These are phyloP conservation scores for Dascillus cervinus DNA, from an alignment of 2,888 invertebrate genomes.

Conservation along the genomic window DNA sequence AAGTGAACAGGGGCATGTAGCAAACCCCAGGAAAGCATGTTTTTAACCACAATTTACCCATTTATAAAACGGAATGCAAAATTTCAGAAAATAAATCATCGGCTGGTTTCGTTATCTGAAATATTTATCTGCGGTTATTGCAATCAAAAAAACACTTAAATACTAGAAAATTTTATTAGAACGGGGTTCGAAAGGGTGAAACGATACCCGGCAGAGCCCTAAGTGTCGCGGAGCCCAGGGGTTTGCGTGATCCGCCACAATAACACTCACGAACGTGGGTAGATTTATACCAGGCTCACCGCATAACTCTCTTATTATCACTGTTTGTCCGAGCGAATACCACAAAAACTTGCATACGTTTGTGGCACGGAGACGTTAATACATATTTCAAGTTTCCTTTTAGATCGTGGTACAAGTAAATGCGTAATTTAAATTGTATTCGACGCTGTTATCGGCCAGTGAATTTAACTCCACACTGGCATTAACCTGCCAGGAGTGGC, in stretches of 20 bases:
- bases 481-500: too few relatives aligned
- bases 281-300: conserved; percentile 35
- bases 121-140: too few relatives aligned
- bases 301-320: conserved; percentile 41
- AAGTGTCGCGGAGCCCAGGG: conserved; percentile 15
- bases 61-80: too few relatives aligned
- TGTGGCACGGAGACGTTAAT: conserved; percentile 18
- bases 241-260: conserved; percentile 34
- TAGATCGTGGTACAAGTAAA: conserved; percentile 1
- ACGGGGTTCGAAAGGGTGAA: conserved; percentile 13
- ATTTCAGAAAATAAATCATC: too few relatives aligned
- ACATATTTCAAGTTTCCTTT: conserved; percentile 12
- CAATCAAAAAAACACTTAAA: too few relatives aligned
- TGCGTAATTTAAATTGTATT: too few relatives aligned
- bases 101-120: too few relatives aligned
- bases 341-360: conserved; percentile 32
- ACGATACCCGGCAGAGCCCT: conserved; percentile 8
- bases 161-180: too few relatives aligned
- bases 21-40: conserved; percentile 17
- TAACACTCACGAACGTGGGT: conserved; percentile 36
- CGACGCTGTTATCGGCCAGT: too few relatives aligned
- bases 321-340: conserved; percentile 36
- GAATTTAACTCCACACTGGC: too few relatives aligned
- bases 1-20: conserved; percentile 19
- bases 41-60: conserved; percentile 15